Conservation (phyloP, 2,113 vertebrate genomes). For the Marmota monax region DNA sequence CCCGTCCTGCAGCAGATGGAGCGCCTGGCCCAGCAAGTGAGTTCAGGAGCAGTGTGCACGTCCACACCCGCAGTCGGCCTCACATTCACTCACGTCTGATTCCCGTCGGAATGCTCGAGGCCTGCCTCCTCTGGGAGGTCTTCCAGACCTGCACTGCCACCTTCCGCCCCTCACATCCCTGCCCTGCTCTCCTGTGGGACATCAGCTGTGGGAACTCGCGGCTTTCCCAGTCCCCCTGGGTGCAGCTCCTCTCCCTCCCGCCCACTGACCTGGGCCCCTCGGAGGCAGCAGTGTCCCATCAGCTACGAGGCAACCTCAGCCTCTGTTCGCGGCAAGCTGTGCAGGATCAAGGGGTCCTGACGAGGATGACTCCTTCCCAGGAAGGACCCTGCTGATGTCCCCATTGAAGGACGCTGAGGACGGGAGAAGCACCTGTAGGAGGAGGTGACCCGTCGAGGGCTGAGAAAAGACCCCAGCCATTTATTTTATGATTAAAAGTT, state of each 20-base stretch:
- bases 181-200: no score
- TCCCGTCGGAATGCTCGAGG: not conserved
- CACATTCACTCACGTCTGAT: not conserved
- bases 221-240: not conserved
- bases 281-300: fast-evolving
- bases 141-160: not conserved
- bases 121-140: not conserved
- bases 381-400: fast-evolving
- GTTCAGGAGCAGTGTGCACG: fast-evolving
- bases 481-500: not conserved
- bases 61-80: fast-evolving
- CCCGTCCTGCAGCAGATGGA: fast-evolving
- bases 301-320: not conserved
- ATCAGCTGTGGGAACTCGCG: fast-evolving
- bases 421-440: not conserved
- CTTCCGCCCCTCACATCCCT: fast-evolving
- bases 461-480: no score
- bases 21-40: fast-evolving
- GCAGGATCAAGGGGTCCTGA: not conserved
- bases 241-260: fast-evolving
- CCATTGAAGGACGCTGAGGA: not conserved
- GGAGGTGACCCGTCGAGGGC: not conserved
- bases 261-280: not conserved
- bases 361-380: not conserved
- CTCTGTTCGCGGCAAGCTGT: not conserved